Evolutionary conservation across 2,113 vertebrate genomes (phyloP).

Genomic region (Cochlearius cochlearius): DNA sequence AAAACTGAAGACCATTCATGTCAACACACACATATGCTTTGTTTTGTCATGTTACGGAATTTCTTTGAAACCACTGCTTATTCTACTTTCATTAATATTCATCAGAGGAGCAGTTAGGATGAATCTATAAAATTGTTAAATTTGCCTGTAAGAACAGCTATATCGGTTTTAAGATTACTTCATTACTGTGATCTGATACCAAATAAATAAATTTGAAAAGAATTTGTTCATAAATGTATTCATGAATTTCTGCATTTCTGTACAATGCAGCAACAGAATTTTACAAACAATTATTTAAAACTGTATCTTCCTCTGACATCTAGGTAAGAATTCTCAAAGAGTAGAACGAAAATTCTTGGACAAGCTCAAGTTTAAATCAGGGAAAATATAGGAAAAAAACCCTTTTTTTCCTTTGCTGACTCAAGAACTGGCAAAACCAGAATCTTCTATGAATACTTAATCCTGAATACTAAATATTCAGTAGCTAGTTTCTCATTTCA

Average conservation of each 20-base stretch:
- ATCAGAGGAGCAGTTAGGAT: neutral
- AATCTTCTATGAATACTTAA: neutral
- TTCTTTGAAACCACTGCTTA: neutral
- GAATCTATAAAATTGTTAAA: neutral
- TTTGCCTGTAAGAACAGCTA: neutral
- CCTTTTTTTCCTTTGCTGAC: neutral
- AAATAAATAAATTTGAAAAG: neutral
- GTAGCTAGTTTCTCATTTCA: neutral
- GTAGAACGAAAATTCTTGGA: neutral
- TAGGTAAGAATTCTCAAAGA: neutral
- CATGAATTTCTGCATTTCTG: neutral
- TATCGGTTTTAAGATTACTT: neutral
- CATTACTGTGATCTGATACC: neutral
- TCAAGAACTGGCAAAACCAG: neutral
- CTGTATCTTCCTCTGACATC: neutral
- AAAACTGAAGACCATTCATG: neutral
- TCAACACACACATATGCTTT: neutral
- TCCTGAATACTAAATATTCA: neutral
- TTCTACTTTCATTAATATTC: neutral
- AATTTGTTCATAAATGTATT: neutral
- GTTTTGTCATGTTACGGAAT: neutral
- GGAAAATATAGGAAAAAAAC: neutral
- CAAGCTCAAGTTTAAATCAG: neutral
- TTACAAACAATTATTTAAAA: neutral
- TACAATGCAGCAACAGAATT: neutral